Base-by-base conservation (phyloP, 2,113 vertebrate genomes). In the Mystacornis crossleyi region DNA sequence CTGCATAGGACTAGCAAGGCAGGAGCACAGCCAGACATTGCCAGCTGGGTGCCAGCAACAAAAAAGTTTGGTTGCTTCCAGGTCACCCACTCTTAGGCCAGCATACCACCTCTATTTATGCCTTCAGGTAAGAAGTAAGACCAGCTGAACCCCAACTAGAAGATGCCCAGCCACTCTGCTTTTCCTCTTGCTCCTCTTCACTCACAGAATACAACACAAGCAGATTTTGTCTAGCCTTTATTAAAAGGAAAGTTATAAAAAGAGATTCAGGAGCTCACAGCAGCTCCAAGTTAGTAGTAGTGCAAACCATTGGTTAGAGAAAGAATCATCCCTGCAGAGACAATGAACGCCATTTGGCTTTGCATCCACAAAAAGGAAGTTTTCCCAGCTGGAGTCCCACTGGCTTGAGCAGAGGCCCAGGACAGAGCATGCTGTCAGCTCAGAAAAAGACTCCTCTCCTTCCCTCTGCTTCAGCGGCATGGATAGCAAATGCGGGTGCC, bases 231-330 rank as follows among this genome's bases (percentile, higher is more conserved):
- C 25, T 50, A 93, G 89, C 34, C 51, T 91, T 97, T 97, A 97
- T 97, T 97, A 97, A 97, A 97, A 96, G 90, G 28, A 82, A 91
- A 95, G 95, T 96, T 97, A 97, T 81, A 97, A 97, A 97, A 97
- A 91, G 81, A 96, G 83, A 86, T 95, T 96, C 69, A 64, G 75
- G 92, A 96, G 86, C 91, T 72, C 3, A 1, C 47, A 97, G 71
- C 69, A 95, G 95, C 90, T 96, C 92, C 36, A 0, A 81, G 64
- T 95, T 93, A 95, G 79, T 64, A 94, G 64, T 80, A 97, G 97
- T 97, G 95, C 97, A 96, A 97, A 96, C 71, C 60, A 86, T 13
- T 79, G 40, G 80, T 97, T 97, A 97, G 78, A 97, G 72, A 84
- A 96, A 94, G 87, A 93, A 87, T 92, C 79, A 95, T 97, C 89